Base-by-base conservation (phyloP, 2,888 invertebrate genomes). In the Drosophila cognata region DNA sequence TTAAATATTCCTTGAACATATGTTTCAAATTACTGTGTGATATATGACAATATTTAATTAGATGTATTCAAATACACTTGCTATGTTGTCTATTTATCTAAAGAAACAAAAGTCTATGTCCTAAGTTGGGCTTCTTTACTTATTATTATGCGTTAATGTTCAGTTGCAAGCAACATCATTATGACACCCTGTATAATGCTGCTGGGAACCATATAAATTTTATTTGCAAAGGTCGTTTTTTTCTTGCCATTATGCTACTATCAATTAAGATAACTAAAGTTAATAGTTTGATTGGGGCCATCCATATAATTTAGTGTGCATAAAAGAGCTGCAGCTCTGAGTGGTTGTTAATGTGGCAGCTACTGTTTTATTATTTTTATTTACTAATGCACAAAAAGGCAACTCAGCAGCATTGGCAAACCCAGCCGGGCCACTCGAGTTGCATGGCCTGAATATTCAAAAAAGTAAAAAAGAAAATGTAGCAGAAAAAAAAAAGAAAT, bases 261-360 rank as follows among this genome's bases (percentile, higher is more conserved):
- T 86, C 71, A 86, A 69, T 77, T 75, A 84, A 73, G 55, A 62
- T 58, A 69, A 62, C 57, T 57, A 50, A 59, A 55, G 55, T 59
- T 71, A 51, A 59, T 71, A 60, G 60, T 60, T 36, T 41, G 64
- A 65, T 57, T 64, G 63, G 29, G 43, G 28, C 51, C 41, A 68
- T 72, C 59, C 68, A 69, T 83, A 83, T 82, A 78, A 84, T 87
- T 84, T 76, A 78, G 57, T 78, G 84, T 72, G 67, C 73, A 77
- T 77, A 82, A 87, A 87, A 77, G 43, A 41, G 36, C 50, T 57
- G 31, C 56, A 62, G 57, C 48, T 60, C 64, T 56, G 63, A 29
- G 13, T 52, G 29, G 43, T 43, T 13, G 38, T 61, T 64, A 58
- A 74, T 61, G 57, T 61, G 74, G 41, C 50, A 64, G 61, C 70